Percentiles rank a stretch among this genome's conserved stretches.
phyloP scores from a whole-genome alignment of 2,113 vertebrate genomes.

The Gasterosteus nipponicus region DNA sequence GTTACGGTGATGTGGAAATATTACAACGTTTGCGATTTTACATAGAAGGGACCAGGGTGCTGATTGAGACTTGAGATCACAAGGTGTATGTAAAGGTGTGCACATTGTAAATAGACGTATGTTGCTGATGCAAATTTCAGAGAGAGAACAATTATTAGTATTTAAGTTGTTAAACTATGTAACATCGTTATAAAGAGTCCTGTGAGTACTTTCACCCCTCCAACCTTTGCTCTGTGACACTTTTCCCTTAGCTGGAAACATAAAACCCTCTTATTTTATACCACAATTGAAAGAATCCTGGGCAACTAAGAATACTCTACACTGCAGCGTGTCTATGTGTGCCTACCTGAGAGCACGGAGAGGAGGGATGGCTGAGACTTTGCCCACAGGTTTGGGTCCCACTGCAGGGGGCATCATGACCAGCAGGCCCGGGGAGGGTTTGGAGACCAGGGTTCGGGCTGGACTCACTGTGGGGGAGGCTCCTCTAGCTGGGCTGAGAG shows the following conservation, averaged over 20 bases:
- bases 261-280: not conserved
- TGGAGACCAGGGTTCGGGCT: slow-evolving; percentile 60
- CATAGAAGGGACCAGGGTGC: not conserved
- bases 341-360: slow-evolving; percentile 79
- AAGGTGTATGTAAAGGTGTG: too few species aligned
- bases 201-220: not conserved
- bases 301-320: not conserved
- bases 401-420: slow-evolving; percentile 86
- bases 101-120: too few species aligned
- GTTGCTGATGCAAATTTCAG: not conserved
- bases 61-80: not conserved
- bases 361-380: slow-evolving; percentile 68
- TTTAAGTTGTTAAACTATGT: not conserved
- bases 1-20: not conserved
- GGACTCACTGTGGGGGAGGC: slow-evolving; percentile 71
- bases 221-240: not conserved
- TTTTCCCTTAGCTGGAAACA: not conserved
- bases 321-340: not conserved
- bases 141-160: not conserved
- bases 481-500: slow-evolving; percentile 81
- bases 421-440: slow-evolving; percentile 79
- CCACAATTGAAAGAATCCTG: not conserved
- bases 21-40: not conserved
- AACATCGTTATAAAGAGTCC: not conserved
- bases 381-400: slow-evolving; percentile 68